Conservation (phyloP, 2,113 vertebrate species). For the Nesoenas mayeri region DNA sequence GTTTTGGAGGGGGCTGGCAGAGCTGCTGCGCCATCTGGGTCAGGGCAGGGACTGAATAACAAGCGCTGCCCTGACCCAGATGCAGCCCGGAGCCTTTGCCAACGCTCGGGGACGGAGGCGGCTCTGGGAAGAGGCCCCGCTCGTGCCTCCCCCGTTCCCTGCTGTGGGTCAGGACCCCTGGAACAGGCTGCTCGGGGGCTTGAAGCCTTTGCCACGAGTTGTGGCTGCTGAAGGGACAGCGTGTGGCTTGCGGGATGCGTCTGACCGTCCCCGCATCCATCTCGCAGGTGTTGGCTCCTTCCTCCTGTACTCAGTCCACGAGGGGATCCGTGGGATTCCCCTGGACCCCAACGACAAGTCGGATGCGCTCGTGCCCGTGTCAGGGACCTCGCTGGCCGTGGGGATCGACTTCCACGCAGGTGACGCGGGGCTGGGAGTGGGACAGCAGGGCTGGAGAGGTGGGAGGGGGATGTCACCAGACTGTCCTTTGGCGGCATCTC, state of each 20-base stretch:
- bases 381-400: slow-evolving; percentile 93
- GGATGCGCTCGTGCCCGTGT: slow-evolving; percentile 93
- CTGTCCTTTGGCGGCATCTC: not conserved
- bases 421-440: slow-evolving; percentile 39
- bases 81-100: not conserved
- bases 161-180: not conserved
- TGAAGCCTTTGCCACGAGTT: too few species aligned
- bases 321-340: slow-evolving; percentile 95
- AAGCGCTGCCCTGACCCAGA: slow-evolving; percentile 54
- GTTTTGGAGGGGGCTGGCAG: slow-evolving; percentile 19
- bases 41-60: slow-evolving; percentile 55
- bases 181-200: rapidly evolving
- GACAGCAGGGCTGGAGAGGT: not conserved
- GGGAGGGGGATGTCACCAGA: not conserved
- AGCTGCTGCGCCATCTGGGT: slow-evolving; percentile 59
- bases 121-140: not conserved
- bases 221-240: not conserved
- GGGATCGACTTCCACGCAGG: slow-evolving; percentile 98
- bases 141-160: not conserved
- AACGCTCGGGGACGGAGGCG: rapidly evolving
- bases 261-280: not conserved
- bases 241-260: not conserved
- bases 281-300: slow-evolving; percentile 92
- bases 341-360: slow-evolving; percentile 94
- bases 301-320: slow-evolving; percentile 93